Percentiles rank a stretch among this genome's conserved stretches.
Conservation (phyloP, 1,140 invertebrate species). For the Eriosoma lanigerum region DNA sequence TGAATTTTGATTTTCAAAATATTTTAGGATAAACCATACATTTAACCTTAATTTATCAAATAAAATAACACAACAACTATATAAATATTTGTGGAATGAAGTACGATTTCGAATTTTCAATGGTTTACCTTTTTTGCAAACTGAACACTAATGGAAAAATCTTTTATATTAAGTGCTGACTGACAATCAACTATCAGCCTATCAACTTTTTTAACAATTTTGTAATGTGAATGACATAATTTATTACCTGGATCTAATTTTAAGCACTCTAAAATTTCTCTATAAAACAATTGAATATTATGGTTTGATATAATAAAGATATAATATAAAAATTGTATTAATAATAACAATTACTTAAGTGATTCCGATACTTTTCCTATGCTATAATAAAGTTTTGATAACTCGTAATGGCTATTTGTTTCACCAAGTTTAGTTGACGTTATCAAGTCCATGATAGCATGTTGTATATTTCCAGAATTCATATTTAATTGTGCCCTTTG, state of each 20-base stretch:
- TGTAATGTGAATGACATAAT: constrained; percentile 93
- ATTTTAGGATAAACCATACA: too few relatives aligned
- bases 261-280: constrained; percentile 94
- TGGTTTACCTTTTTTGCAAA: constrained; percentile 67
- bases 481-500: constrained; percentile 84
- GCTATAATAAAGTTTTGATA: constrained; percentile 83
- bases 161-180: constrained; percentile 67
- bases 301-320: background rate
- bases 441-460: constrained; percentile 88
- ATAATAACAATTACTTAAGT: constrained; percentile 79
- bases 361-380: constrained; percentile 90
- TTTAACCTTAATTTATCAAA: too few relatives aligned
- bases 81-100: too few relatives aligned
- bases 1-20: too few relatives aligned
- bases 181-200: constrained; percentile 80
- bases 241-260: constrained; percentile 98
- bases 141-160: constrained; percentile 76
- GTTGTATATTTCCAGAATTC: constrained; percentile 74
- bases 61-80: too few relatives aligned
- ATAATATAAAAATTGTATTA: constrained; percentile 62
- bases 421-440: constrained; percentile 93
- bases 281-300: constrained; percentile 60
- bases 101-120: too few relatives aligned
- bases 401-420: constrained; percentile 81
- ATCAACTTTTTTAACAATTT: constrained; percentile 94